Evolutionary conservation across 2,797 vertebrate genomes (phyloP), one percentile per base, ranked within the genome.

Genomic region (Helarctos malayanus): DNA sequence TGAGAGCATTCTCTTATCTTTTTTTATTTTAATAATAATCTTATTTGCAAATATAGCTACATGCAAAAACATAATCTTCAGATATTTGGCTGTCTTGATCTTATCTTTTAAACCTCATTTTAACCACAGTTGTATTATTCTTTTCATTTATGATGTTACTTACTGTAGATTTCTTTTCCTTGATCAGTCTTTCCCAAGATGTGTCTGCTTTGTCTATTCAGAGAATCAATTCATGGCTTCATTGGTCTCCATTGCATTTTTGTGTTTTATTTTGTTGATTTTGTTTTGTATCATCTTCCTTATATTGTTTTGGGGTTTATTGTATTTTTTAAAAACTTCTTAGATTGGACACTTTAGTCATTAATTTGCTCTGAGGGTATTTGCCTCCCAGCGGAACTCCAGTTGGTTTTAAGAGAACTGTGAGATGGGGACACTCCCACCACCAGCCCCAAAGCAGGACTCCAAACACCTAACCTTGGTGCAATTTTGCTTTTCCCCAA

Each of bases 151-250:
- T 35, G 29, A 87, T 95, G 45, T 47, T 49, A 80, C 35, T 87
- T 63, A 75, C 45, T 63, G 65, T 54, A 52, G 69, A 29, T 81
- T 89, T 29, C 61, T 76, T 25, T 71, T 59, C 65, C 13, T 81
- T 63, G 29, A 45, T 63, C 47, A 23, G 0, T 65, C 32, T 57
- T 56, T 47, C 81, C 6, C 79, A 38, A 80, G 32, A 54, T 84
- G 59, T 59, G 32, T 61, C 45, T 93, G 16, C 59, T 69, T 32
- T 76, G 18, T 63, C 32, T 41, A 81, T 75, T 45, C 25, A 73
- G 63, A 91, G 71, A 57, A 78, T 71, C 18, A 84, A 57, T 27
- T 84, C 25, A 85, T 95, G 86, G 4, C 69, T 94, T 96, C 47
- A 38, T 63, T 88, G 78, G 21, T 84, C 45, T 89, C 91, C 7